These are phyloP conservation scores for Echeneis naucrates DNA, from an alignment of 2,797 vertebrate genomes.

Conservation along the genomic window DNA sequence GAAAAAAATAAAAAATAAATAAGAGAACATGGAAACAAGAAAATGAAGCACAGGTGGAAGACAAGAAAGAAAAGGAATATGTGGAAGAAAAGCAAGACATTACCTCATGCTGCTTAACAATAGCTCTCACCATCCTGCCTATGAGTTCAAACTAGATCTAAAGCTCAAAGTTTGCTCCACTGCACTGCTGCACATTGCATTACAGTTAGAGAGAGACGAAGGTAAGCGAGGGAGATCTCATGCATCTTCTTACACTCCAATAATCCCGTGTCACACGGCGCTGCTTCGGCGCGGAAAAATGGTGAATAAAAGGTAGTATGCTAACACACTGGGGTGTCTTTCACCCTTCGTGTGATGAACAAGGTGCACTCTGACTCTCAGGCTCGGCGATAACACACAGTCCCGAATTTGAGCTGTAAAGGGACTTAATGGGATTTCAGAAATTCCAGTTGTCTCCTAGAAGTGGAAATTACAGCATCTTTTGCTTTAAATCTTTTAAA, in stretches of 20 bases:
- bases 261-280: conserved; percentile 28
- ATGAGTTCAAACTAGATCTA: conserved; percentile 30
- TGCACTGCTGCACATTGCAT: conserved; percentile 67
- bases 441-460: conserved; percentile 8
- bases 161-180: conserved; percentile 70
- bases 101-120: conserved; percentile 1
- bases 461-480: not conserved
- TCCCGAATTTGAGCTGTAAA: conserved; percentile 2
- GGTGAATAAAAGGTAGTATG: conserved; percentile 54
- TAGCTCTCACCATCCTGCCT: conserved; percentile 16
- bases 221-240: conserved; percentile 55
- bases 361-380: conserved; percentile 15
- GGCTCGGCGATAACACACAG: conserved; percentile 8
- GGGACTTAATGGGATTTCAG: not conserved
- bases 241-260: conserved; percentile 41
- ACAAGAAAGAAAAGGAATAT: not conserved
- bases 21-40: no score
- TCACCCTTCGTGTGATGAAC: conserved; percentile 9
- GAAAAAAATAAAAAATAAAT: no score
- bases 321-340: conserved; percentile 2
- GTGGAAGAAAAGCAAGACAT: not conserved
- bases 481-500: not conserved
- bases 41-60: not conserved
- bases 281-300: not conserved
- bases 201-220: conserved; percentile 58